These are phyloP conservation scores for Lasioglossum villosulum DNA, from an alignment of 2,888 invertebrate species.

Conservation along the genomic window DNA sequence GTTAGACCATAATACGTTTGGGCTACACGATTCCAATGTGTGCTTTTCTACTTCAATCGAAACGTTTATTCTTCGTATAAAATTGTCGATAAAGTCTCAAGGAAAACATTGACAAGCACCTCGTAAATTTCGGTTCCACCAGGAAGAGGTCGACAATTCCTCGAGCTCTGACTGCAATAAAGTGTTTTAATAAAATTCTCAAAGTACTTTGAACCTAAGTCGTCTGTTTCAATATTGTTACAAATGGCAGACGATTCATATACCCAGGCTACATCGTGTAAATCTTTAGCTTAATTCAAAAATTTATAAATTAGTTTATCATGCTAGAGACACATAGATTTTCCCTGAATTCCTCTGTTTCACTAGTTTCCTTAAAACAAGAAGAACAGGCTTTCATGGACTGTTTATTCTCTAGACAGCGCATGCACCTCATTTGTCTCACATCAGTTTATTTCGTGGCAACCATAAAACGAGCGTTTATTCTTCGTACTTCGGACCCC, in stretches of 20 bases:
- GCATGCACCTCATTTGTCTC: not conserved
- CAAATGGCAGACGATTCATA: too few species aligned
- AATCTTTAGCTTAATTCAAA: too few species aligned
- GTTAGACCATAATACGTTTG: constrained; percentile 3
- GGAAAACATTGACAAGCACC: constrained; percentile 16
- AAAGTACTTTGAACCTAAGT: too few species aligned
- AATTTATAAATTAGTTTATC: not conserved
- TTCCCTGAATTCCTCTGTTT: not conserved
- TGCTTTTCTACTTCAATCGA: constrained; percentile 14
- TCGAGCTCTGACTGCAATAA: not conserved
- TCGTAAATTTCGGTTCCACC: not conserved
- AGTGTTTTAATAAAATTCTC: not conserved
- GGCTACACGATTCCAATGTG: not conserved
- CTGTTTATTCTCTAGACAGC: not conserved
- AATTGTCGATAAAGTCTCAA: constrained; percentile 20
- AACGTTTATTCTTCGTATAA: constrained; percentile 25
- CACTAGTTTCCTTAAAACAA: not conserved
- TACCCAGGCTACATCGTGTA: too few species aligned
- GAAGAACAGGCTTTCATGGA: not conserved
- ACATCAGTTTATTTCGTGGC: not conserved
- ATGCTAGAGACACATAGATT: not conserved
- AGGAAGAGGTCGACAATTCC: not conserved
- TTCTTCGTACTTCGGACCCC: not conserved
- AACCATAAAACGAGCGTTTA: not conserved
- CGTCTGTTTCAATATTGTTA: too few species aligned